Conservation (phyloP, 2,888 invertebrate genomes). For the Cephus pygmeus region DNA sequence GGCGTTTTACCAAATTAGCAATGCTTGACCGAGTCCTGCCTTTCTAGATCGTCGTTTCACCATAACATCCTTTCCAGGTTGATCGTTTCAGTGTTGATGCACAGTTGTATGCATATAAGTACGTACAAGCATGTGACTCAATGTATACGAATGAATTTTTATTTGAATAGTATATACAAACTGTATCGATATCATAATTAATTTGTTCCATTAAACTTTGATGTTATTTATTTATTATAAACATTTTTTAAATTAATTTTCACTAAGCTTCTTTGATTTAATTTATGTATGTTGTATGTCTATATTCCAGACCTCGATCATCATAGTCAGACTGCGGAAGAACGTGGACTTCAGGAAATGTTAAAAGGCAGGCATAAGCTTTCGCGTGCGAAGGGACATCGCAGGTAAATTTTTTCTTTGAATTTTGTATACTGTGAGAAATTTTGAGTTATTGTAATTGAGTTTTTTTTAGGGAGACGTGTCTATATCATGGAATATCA, state of each 20-base stretch:
- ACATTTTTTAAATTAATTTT: no score
- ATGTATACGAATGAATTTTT: background rate
- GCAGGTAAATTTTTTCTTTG: conserved; percentile 28
- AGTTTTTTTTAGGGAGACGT: conserved; percentile 36
- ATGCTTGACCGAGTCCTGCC: conserved; percentile 25
- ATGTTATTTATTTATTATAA: background rate
- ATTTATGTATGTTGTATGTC: background rate
- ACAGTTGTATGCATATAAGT: background rate
- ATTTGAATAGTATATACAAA: background rate
- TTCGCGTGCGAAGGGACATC: conserved; percentile 37
- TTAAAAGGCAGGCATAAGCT: conserved; percentile 39
- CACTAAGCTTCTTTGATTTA: background rate
- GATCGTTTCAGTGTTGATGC: background rate
- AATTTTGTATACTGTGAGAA: background rate
- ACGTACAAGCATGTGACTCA: background rate
- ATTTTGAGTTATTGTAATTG: background rate
- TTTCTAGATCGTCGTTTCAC: conserved; percentile 34
- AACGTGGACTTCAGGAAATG: conserved; percentile 44
- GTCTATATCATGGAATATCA: conserved; percentile 46
- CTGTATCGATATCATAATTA: conserved; percentile 18
- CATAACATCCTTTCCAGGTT: conserved; percentile 27
- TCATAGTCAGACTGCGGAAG: conserved; percentile 43
- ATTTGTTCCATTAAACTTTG: conserved; percentile 17
- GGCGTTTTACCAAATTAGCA: conserved; percentile 29
- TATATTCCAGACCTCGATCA: conserved; percentile 13